Base-by-base conservation (phyloP, 2,888 invertebrate genomes). In the Homarus gammarus region DNA sequence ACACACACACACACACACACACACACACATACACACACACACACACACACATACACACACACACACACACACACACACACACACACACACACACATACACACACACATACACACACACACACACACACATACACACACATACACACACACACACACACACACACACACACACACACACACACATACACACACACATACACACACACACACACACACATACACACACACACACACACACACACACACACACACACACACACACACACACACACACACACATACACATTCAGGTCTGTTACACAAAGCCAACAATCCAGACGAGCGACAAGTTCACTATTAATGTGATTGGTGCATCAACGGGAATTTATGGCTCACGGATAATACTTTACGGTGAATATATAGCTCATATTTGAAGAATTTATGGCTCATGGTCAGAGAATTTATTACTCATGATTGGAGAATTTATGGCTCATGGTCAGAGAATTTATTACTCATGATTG, bases 21-120 rank as follows among this genome's bases (percentile, higher is more conserved):
- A 27, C 31, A 70, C 5, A 70, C 31, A 70, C 31, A 70, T 31
- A 70, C 31, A 70, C 31, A 70, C 31, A 70, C 31, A 70, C 31
- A 70, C 31, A 70, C 31, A 70, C 31, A 70, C 31, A 70, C 31
- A 70, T 31, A 70, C 31, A 70, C 31, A 70, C 31, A 70, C 31
- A 70, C 31, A 70, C 5, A 70, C 31, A 70, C 31, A 70, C 5
- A 70, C 31, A 70, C 31, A 70, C 31, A 70, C 31, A 70, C 31
- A 64, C 31, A 70, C 36, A 27, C 36, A 22, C 27, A 70, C 31
- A 70, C 36, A 70, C 36, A 70, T 36, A 70, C 36, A 70, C 36
- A 70, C 36, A 70, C 36, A 70, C 36, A 70, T 36, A 70, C 36
- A 70, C 31, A 70, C 36, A 70, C 36, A 70, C 36, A 70, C 36